phyloP scores from a whole-genome alignment of 2,888 invertebrate genomes.

The Keiferia lycopersicella region DNA sequence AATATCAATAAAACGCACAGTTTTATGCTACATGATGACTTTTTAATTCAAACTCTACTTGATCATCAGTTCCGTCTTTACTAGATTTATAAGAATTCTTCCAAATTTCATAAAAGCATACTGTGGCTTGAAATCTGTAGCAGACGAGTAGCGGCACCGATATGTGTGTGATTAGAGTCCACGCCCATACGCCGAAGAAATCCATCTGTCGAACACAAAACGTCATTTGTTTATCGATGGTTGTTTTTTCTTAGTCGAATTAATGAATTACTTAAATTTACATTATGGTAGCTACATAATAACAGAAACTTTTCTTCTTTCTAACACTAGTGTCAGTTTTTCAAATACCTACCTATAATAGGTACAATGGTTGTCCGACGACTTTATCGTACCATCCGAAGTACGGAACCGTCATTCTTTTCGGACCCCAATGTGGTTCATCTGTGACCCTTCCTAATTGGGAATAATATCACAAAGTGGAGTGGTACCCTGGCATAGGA shows the following conservation, averaged over 20 bases:
- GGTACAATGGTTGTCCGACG: too few species aligned
- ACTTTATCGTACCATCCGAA: too few species aligned
- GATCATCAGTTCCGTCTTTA: constrained; percentile 47
- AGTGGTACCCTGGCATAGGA: too few species aligned
- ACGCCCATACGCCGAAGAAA: constrained; percentile 86
- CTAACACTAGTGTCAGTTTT: too few species aligned
- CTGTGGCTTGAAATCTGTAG: constrained; percentile 88
- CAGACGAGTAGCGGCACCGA: constrained; percentile 86
- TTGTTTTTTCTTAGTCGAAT: constrained; percentile 13
- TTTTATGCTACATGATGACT: constrained; percentile 59
- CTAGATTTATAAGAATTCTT: constrained; percentile 85
- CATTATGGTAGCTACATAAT: too few species aligned
- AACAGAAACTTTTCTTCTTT: too few species aligned
- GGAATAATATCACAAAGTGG: too few species aligned
- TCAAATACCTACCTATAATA: too few species aligned
- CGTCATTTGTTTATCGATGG: not conserved
- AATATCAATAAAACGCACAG: not conserved
- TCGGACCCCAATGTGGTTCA: too few species aligned
- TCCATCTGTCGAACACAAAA: constrained; percentile 63
- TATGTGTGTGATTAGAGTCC: constrained; percentile 88
- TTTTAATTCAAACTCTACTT: constrained; percentile 69
- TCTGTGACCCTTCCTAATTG: too few species aligned
- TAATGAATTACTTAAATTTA: constrained; percentile 20
- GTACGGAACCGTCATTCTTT: too few species aligned
- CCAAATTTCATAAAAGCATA: constrained; percentile 89